These are phyloP conservation scores for Tethea ocularis DNA, from an alignment of 2,888 invertebrate genomes.

Conservation along the genomic window DNA sequence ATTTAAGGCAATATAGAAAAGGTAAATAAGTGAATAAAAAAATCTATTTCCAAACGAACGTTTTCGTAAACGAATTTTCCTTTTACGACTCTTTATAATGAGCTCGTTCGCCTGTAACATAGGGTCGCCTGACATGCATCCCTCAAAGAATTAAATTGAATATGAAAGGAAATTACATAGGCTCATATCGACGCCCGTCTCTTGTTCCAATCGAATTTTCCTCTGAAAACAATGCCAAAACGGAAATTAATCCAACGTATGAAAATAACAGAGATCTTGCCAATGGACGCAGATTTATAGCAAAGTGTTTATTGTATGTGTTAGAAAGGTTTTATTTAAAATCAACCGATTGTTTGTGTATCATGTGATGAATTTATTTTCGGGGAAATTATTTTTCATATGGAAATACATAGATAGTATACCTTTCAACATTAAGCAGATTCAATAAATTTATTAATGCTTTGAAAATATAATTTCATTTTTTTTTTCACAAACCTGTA, in stretches of 20 bases:
- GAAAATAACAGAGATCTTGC: constrained; percentile 64
- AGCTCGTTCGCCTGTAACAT: constrained; percentile 48
- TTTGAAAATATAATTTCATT: too few relatives aligned
- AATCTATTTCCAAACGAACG: constrained; percentile 42
- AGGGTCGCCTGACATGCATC: constrained; percentile 60
- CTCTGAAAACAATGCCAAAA: constrained; percentile 74
- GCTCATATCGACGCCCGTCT: constrained; percentile 67
- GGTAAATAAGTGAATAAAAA: constrained; percentile 35
- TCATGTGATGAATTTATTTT: not conserved
- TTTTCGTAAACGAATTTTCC: constrained; percentile 54
- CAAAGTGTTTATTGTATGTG: constrained; percentile 21
- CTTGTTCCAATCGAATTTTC: constrained; percentile 73
- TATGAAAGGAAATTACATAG: constrained; percentile 77
- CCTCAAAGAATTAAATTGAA: constrained; percentile 75
- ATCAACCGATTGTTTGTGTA: constrained; percentile 4
- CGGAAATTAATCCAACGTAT: constrained; percentile 79
- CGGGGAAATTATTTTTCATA: not conserved
- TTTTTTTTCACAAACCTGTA: too few relatives aligned
- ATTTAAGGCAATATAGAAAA: constrained; percentile 16
- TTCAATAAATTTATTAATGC: not conserved
- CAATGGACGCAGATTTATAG: constrained; percentile 57
- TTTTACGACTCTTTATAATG: constrained; percentile 50
- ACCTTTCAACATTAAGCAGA: not conserved
- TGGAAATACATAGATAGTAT: not conserved
- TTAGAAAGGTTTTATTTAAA: constrained; percentile 16